Percentiles rank a stretch among this genome's conserved stretches.
These are phyloP conservation scores for Oncorhynchus mykiss DNA, from an alignment of 2,113 vertebrate species.

Conservation along the genomic window DNA sequence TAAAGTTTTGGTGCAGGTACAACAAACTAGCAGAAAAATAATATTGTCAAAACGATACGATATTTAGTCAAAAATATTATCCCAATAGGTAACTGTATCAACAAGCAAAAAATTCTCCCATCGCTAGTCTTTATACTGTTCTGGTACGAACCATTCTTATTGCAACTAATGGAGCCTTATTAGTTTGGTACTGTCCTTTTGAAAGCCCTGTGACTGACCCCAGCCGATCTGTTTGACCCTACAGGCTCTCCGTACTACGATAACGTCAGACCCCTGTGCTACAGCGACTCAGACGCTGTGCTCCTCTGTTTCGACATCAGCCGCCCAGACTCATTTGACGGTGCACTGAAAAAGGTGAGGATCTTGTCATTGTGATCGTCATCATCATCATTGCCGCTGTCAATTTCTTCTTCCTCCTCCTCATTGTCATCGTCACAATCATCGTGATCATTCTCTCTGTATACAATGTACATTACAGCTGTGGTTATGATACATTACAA, in stretches of 20 bases:
- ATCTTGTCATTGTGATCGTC: background rate
- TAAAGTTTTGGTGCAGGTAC: too few species aligned
- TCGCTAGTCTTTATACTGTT: too few species aligned
- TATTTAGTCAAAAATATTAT: too few species aligned
- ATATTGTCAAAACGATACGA: too few species aligned
- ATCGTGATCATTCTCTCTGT: background rate
- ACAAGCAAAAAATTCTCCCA: too few species aligned
- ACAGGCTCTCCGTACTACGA: conserved; percentile 94
- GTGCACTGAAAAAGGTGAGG: conserved; percentile 87
- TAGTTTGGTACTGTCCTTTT: background rate
- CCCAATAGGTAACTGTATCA: too few species aligned
- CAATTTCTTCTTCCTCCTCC: background rate
- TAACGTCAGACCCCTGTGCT: conserved; percentile 95
- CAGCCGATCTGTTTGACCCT: conserved; percentile 3
- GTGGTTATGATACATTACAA: background rate
- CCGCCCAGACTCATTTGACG: conserved; percentile 88
- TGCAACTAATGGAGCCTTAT: too few species aligned
- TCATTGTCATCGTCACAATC: background rate
- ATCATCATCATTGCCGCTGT: background rate
- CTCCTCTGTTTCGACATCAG: conserved; percentile 93
- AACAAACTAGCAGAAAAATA: too few species aligned
- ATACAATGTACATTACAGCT: background rate
- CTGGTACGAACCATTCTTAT: too few species aligned
- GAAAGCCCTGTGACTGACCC: background rate
- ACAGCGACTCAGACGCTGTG: conserved; percentile 92